phyloP scores from a whole-genome alignment of 2,797 vertebrate species.

The Mus spretus region DNA sequence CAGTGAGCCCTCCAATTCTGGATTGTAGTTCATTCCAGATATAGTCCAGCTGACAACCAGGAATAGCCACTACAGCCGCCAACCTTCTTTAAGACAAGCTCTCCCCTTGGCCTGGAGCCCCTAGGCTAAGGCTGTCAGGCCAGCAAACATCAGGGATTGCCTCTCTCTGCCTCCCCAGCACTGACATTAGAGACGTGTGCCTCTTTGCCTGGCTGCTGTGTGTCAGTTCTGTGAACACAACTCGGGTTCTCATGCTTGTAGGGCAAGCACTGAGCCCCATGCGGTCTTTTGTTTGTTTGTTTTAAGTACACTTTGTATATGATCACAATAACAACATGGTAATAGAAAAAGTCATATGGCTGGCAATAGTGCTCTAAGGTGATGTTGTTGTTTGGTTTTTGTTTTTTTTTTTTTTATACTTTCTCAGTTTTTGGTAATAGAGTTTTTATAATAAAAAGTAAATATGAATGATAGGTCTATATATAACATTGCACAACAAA shows the following conservation, averaged over 20 bases:
- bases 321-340: conserved; percentile 11
- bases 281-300: background rate
- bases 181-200: background rate
- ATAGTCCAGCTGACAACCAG: too few relatives aligned
- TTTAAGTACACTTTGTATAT: background rate
- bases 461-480: conserved; percentile 4
- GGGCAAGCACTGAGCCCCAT: background rate
- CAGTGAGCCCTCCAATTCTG: too few relatives aligned
- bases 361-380: background rate
- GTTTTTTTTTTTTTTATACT: background rate
- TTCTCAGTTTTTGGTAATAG: conserved; percentile 45
- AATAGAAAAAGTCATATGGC: background rate
- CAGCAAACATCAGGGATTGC: background rate
- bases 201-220: background rate
- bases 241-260: background rate
- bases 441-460: conserved; percentile 53
- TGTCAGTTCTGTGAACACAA: background rate
- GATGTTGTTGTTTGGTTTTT: background rate
- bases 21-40: too few relatives aligned
- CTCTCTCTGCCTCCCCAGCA: background rate
- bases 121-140: background rate
- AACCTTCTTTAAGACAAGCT: background rate
- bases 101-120: background rate
- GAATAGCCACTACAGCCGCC: background rate
- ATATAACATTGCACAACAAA: conserved; percentile 11